Evolutionary conservation across 2,797 vertebrate genomes (phyloP).

Genomic region (Microcaecilia unicolor): DNA sequence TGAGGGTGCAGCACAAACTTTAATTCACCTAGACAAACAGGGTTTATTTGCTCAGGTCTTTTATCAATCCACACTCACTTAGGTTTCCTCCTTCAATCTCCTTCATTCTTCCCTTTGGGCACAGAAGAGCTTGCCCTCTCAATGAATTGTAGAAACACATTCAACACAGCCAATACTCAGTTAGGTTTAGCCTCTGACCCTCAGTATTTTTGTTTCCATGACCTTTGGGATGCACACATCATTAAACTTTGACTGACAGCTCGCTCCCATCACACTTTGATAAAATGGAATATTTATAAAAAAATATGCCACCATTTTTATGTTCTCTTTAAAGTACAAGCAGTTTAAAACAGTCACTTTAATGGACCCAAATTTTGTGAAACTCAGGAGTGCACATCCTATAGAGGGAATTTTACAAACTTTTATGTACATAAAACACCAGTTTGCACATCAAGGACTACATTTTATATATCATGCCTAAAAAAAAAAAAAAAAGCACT

Average conservation of each 20-base stretch:
- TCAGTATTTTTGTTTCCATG: slow-evolving; percentile 31
- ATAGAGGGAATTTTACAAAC: too few relatives aligned
- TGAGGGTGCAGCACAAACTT: slow-evolving; percentile 27
- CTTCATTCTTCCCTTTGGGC: slow-evolving; percentile 12
- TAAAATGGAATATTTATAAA: too few relatives aligned
- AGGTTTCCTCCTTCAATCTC: slow-evolving; percentile 4
- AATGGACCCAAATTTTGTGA: too few relatives aligned
- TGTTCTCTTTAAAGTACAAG: too few relatives aligned
- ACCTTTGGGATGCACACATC: slow-evolving; percentile 24
- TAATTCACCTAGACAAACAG: slow-evolving; percentile 32
- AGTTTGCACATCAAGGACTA: too few relatives aligned
- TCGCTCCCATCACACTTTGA: too few relatives aligned
- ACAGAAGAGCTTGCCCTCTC: slow-evolving; percentile 11
- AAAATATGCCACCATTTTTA: too few relatives aligned
- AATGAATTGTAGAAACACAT: slow-evolving; percentile 28
- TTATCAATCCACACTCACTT: slow-evolving; percentile 18
- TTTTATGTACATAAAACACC: too few relatives aligned
- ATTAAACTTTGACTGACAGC: not conserved
- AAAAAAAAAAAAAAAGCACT: too few relatives aligned
- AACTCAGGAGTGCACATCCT: too few relatives aligned
- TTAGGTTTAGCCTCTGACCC: slow-evolving; percentile 43
- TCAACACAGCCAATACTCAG: slow-evolving; percentile 22
- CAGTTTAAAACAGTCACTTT: too few relatives aligned
- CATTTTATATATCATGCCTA: too few relatives aligned
- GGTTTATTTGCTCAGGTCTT: slow-evolving; percentile 37